Evolutionary conservation across 2,797 vertebrate species (phyloP).

Genomic region (Halcyon smyrnensis): DNA sequence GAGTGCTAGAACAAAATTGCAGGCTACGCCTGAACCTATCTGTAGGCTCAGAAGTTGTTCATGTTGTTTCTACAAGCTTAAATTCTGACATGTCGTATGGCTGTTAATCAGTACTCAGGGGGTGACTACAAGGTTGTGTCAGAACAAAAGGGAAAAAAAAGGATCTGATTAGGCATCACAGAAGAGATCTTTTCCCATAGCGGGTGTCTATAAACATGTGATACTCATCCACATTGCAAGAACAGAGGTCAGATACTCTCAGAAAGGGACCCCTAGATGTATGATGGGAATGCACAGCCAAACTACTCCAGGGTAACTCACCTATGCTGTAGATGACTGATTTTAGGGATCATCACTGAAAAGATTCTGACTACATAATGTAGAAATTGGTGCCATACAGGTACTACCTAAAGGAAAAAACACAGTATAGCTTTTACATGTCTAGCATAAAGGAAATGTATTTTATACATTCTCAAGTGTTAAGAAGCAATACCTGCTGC

Average conservation of each 20-base stretch:
- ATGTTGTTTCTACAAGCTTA: background rate
- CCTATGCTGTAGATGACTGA: background rate
- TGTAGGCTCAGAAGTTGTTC: background rate
- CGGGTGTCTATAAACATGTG: background rate
- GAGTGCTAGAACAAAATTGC: background rate
- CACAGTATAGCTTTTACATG: background rate
- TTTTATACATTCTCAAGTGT: background rate
- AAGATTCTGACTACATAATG: background rate
- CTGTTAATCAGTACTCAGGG: background rate
- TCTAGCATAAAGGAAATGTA: background rate
- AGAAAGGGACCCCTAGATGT: background rate
- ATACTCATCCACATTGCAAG: background rate
- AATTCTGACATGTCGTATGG: background rate
- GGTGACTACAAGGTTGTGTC: background rate
- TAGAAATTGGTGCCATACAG: background rate
- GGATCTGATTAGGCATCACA: background rate
- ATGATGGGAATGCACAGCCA: background rate
- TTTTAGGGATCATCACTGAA: background rate
- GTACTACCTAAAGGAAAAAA: background rate
- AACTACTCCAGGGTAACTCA: background rate
- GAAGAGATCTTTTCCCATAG: background rate
- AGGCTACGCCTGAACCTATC: background rate
- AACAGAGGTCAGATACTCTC: background rate
- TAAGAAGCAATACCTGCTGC: background rate
- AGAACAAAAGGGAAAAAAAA: background rate